phyloP scores from a whole-genome alignment of 64 coral and sea anemone genomes.

The Pocillopora verrucosa region DNA sequence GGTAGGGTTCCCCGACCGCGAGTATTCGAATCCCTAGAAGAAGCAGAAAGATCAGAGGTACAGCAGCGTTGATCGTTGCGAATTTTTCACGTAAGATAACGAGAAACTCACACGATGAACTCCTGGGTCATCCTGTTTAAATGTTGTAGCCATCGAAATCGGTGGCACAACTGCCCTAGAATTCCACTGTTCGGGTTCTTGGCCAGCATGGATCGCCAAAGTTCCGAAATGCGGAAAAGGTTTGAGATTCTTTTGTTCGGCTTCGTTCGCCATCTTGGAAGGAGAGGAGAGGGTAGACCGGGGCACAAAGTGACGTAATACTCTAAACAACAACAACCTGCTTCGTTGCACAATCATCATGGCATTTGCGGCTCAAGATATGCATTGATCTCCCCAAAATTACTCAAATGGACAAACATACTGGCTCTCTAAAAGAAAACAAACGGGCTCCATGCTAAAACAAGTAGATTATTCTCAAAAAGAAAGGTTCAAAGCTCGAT shows the following conservation, averaged over 20 bases:
- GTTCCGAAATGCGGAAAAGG: conserved; percentile 91
- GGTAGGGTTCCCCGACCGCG: conserved; percentile 92
- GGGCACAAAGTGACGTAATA: conserved; percentile 5
- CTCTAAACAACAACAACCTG: not conserved
- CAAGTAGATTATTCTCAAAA: not conserved
- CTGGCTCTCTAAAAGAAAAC: not conserved
- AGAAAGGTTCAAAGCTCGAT: not conserved
- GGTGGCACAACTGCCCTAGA: conserved; percentile 83
- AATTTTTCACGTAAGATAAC: not conserved
- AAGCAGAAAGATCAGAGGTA: not conserved
- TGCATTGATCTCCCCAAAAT: not conserved
- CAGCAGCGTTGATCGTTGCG: not conserved
- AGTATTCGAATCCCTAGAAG: conserved; percentile 90
- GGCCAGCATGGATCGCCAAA: conserved; percentile 78
- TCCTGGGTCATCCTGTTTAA: conserved; percentile 85
- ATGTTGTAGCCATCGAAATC: conserved; percentile 91
- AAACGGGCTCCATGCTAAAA: not conserved
- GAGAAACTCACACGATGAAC: conserved; percentile 48
- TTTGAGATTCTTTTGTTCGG: conserved; percentile 2
- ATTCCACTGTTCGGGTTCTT: conserved; percentile 86
- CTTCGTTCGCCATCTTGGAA: conserved; percentile 53
- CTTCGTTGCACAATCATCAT: not conserved
- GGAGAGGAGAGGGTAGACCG: not conserved
- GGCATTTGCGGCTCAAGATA: too few relatives aligned
- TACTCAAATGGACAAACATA: not conserved